Base-by-base conservation (phyloP, 2,797 vertebrate genomes). In the Lagodon rhomboides region DNA sequence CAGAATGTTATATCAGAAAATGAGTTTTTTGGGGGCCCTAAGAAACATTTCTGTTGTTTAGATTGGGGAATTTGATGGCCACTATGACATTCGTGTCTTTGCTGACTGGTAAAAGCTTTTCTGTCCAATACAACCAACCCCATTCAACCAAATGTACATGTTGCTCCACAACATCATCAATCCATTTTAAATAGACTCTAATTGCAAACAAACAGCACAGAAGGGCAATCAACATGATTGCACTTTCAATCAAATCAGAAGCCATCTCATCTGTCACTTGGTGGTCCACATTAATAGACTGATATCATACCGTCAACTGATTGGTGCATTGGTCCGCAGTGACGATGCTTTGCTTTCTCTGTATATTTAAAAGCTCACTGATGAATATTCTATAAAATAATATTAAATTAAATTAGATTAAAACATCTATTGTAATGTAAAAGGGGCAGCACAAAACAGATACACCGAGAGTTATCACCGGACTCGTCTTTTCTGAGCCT, bases 231-330 rank as follows among this genome's bases (percentile, higher is more conserved):
- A 80, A 22, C 0, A 49, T 55, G 49, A 74, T 62, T 75, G 47
- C 18, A 46, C 51, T 50, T 50, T 62, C 10, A 62, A 53, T 63
- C 17, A 56, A 79, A 70, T 77, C 47, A 59, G 16, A 72, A 44
- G 9, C 9, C 13, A 63, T 49, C 50, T 75, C 23, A 68, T 50
- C 43, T 30, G 47, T 62, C 66, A 41, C 54, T 30, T 53, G n/a
- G 27, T 60, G 23, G 41, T 59, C 38, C 16, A 53, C n/a, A 71
- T n/a, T 27, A 43, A 56, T 3, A 73, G 22, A 38, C 47, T 66
- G 44, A 64, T 70, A 30, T 54, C 73, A 69, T 67, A 43, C 53
- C 61, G 34, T 50, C 20, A 68, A 17, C 10, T 82, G 70, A 85
- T 77, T 12, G 46, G 30, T 51, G 15, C 6, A 0, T 3, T 41